Percentiles rank a stretch among this genome's conserved stretches.
These are phyloP conservation scores for Cephalotes varians DNA, from an alignment of 2,888 invertebrate species.

Conservation along the genomic window DNA sequence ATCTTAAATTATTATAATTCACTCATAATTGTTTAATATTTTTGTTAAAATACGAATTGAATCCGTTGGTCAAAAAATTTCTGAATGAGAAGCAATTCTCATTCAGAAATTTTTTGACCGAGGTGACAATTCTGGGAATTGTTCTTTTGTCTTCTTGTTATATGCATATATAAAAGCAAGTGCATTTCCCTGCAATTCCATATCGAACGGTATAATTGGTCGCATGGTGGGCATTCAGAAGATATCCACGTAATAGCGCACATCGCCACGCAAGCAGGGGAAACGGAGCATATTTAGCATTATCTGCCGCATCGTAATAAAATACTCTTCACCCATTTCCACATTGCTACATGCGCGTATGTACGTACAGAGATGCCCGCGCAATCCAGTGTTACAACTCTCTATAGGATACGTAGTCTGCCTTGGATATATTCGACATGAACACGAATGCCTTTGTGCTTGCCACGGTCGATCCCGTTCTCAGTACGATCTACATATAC, in stretches of 20 bases:
- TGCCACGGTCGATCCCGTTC: slow-evolving; percentile 24
- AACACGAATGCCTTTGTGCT: slow-evolving; percentile 56
- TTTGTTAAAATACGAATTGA: neutral
- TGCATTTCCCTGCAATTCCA: slow-evolving; percentile 29
- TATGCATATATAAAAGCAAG: neutral
- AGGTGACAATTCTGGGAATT: neutral
- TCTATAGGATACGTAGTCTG: slow-evolving; percentile 47
- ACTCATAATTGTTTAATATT: neutral
- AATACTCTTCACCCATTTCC: slow-evolving; percentile 70
- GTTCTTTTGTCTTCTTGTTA: no score
- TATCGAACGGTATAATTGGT: slow-evolving; percentile 63
- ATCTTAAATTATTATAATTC: no score
- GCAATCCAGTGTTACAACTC: slow-evolving; percentile 65
- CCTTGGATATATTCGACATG: slow-evolving; percentile 61
- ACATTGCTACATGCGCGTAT: slow-evolving; percentile 18
- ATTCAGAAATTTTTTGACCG: no score
- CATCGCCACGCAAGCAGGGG: slow-evolving; percentile 35
- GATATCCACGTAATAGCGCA: slow-evolving; percentile 60
- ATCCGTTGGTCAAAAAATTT: neutral
- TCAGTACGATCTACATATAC: slow-evolving; percentile 20
- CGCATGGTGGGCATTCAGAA: slow-evolving; percentile 56
- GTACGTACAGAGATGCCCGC: slow-evolving; percentile 24
- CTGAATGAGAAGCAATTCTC: neutral
- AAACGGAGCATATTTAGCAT: slow-evolving; percentile 67
- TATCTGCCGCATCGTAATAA: slow-evolving; percentile 74